phyloP scores from a whole-genome alignment of 2,797 vertebrate species.

The Nannoperca australis region DNA sequence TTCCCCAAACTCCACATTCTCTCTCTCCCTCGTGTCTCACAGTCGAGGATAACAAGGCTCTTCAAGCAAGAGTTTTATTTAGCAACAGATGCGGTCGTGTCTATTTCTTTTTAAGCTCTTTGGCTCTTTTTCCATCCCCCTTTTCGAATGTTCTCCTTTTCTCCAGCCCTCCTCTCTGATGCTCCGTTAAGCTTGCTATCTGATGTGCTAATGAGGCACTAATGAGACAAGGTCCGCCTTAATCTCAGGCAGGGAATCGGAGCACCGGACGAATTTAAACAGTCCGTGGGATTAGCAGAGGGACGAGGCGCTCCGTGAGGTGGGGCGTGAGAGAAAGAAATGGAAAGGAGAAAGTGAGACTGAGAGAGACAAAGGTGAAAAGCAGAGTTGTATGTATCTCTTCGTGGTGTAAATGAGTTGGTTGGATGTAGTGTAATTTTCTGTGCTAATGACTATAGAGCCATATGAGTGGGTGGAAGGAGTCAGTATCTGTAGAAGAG shows the following conservation, averaged over 20 bases:
- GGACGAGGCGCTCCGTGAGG: constrained; percentile 31
- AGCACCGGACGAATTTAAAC: constrained; percentile 46
- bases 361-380: constrained; percentile 40
- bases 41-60: constrained; percentile 33
- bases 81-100: constrained; percentile 22
- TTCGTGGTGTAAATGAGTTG: constrained; percentile 34
- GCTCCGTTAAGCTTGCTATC: constrained; percentile 62
- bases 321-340: constrained; percentile 66
- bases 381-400: not conserved
- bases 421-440: constrained; percentile 16
- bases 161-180: constrained; percentile 19
- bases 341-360: constrained; percentile 8
- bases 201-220: constrained; percentile 82
- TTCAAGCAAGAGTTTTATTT: constrained; percentile 22
- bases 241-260: constrained; percentile 73
- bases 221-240: constrained; percentile 75
- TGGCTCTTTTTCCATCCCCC: not conserved
- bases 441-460: constrained; percentile 43
- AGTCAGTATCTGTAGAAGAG: constrained; percentile 15
- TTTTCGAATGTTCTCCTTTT: constrained; percentile 1
- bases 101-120: constrained; percentile 4
- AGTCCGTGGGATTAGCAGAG: constrained; percentile 55
- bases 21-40: constrained; percentile 27
- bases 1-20: not conserved
- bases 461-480: constrained; percentile 54